Conservation (phyloP, 1,140 invertebrate genomes). For the Bombus sibiricus region DNA sequence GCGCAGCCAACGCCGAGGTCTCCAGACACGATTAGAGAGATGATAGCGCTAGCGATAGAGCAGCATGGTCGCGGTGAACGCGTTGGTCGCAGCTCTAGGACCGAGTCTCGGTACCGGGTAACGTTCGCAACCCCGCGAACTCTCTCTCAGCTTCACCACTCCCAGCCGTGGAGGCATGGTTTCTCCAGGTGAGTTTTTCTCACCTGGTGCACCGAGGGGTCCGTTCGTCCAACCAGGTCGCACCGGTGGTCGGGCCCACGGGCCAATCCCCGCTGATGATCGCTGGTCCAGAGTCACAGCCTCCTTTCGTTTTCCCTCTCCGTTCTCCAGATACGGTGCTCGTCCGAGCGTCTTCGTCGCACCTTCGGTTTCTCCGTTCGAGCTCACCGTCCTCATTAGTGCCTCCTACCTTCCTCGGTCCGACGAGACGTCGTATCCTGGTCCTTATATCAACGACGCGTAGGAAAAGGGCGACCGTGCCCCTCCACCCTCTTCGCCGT, state of each 20-base stretch:
- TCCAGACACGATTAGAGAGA: background rate
- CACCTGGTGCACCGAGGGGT: constrained; percentile 69
- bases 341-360: background rate
- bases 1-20: constrained; percentile 7
- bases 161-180: constrained; percentile 62
- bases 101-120: constrained; percentile 20
- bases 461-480: constrained; percentile 66
- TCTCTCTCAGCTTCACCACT: constrained; percentile 48
- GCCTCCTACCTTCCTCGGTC: constrained; percentile 72
- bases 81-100: constrained; percentile 4
- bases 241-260: constrained; percentile 66
- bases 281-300: constrained; percentile 75
- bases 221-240: constrained; percentile 74
- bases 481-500: constrained; percentile 39
- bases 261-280: constrained; percentile 79
- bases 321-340: background rate
- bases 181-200: constrained; percentile 72
- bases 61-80: constrained; percentile 20
- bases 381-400: constrained; percentile 77
- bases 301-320: constrained; percentile 57
- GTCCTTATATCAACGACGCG: constrained; percentile 66
- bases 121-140: constrained; percentile 32
- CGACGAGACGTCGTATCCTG: constrained; percentile 60
- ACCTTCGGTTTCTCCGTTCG: constrained; percentile 20
- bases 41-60: constrained; percentile 8